Evolutionary conservation across 92 coral and sea anemone species (phyloP).

Genomic region (Virgularia gustaviana): DNA sequence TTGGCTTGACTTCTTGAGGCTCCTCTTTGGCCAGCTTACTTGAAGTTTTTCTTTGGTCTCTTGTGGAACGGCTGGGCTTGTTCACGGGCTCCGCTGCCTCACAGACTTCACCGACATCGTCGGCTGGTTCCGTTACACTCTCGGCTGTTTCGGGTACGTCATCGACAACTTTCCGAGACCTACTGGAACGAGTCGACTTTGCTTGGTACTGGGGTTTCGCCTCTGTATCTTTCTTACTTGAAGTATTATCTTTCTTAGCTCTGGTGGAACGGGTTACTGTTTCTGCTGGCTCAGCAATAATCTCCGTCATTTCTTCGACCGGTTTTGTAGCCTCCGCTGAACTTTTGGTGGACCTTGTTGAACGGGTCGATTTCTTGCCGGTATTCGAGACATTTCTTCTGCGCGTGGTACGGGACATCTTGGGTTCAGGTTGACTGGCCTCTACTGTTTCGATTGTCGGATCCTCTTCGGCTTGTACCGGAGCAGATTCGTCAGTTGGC

Average conservation of each 20-base stretch:
- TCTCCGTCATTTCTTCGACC: too few species aligned
- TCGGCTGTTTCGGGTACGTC: background rate
- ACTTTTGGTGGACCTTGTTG: too few species aligned
- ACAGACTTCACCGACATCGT: slow-evolving; percentile 22
- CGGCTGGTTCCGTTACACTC: background rate
- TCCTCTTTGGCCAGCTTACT: slow-evolving; percentile 4
- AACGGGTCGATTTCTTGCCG: too few species aligned
- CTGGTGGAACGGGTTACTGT: background rate
- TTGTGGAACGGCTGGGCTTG: slow-evolving; percentile 41
- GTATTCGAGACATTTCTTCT: too few species aligned
- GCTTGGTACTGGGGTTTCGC: background rate
- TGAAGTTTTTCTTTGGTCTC: slow-evolving; percentile 54
- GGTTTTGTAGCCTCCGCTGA: too few species aligned
- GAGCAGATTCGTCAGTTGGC: too few species aligned
- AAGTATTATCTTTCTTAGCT: too few species aligned
- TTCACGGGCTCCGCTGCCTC: slow-evolving; percentile 55
- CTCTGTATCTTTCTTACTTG: background rate
- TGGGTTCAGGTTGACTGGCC: too few species aligned
- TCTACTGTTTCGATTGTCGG: too few species aligned
- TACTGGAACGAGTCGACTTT: background rate
- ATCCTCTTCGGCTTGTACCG: too few species aligned
- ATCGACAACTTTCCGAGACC: background rate
- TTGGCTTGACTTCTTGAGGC: background rate
- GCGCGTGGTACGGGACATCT: too few species aligned
- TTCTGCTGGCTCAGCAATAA: background rate